phyloP scores from a whole-genome alignment of 2,797 vertebrate genomes.

The Malacoraja senta region DNA sequence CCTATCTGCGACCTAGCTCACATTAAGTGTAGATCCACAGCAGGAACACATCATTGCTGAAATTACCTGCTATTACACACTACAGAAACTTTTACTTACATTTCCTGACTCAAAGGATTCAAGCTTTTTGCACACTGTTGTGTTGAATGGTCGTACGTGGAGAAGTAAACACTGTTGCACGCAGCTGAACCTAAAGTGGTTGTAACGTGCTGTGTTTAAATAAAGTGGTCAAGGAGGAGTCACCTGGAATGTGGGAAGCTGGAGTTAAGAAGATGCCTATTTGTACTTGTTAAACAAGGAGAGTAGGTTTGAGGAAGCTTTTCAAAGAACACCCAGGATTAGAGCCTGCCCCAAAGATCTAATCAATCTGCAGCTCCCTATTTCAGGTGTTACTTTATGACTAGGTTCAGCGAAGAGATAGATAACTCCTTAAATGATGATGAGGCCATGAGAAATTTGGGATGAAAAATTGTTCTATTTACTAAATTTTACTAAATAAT shows the following conservation, averaged over 20 bases:
- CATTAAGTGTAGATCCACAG: neutral
- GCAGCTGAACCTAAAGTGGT: neutral
- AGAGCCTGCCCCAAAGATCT: neutral
- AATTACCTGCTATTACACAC: neutral
- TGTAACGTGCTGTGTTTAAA: neutral
- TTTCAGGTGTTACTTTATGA: neutral
- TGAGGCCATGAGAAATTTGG: neutral
- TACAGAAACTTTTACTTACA: conserved; percentile 12
- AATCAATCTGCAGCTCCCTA: no score
- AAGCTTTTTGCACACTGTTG: neutral
- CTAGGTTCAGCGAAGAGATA: neutral
- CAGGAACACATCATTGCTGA: neutral
- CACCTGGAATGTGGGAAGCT: neutral
- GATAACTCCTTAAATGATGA: neutral
- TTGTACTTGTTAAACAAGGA: no score
- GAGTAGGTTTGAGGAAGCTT: neutral
- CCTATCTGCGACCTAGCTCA: neutral
- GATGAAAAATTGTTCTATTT: neutral
- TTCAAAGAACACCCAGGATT: neutral
- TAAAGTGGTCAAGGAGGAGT: neutral
- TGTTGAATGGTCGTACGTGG: neutral
- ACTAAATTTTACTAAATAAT: neutral
- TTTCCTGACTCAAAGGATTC: neutral
- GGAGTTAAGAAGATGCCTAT: neutral
- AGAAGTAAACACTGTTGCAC: neutral